Evolutionary conservation across 1,140 invertebrate species (phyloP), one percentile per base, ranked within the genome.

Genomic region (Drosophila orena): DNA sequence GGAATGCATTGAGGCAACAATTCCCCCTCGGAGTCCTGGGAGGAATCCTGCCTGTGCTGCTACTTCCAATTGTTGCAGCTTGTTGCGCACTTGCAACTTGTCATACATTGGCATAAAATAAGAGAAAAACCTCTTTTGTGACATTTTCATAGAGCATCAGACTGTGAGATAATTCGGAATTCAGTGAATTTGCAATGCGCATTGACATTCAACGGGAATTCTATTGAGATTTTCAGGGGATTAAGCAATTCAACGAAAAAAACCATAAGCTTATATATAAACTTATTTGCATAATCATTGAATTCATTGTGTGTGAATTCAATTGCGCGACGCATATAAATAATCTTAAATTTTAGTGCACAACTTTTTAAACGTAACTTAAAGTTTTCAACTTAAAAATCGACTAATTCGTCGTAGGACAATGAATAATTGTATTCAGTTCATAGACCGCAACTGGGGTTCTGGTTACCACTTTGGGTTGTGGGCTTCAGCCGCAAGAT

Each of bases 31-130:
- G 54, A 40, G 49, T 61, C 47, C 68, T 24, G 27, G 4, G 34
- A 34, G 58, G 38, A 54, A 30, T 35, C 34, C 7, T 10, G 15
- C 22, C 40, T 20, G 42, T 14, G 73, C 17, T 60, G 22, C 17
- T 46, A 44, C n/a, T 34, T 15, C 15, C 69, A 17, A 79, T 69
- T 75, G 64, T 62, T 68, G 60, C 68, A 78, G 79, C 79, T 70
- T 81, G 79, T 78, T 81, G 79, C 74, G 56, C 60, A 34, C 42
- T 55, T 61, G 81, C 81, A 66, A 66, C 61, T 75, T 86, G 76
- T 86, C 83, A 86, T 86, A 89, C 83, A 83, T 88, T 88, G 84
- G 75, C 72, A 83, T 77, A 58, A 79, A 54, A 56, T 40, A 74
- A 49, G 54, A 42, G 35, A 73, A 15, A 43, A 57, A 57, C 59